A percentile compares a stretch with the other conserved stretches of the same genome.
phyloP scores from a whole-genome alignment of 2,113 vertebrate species.

The Nymphicus hollandicus region DNA sequence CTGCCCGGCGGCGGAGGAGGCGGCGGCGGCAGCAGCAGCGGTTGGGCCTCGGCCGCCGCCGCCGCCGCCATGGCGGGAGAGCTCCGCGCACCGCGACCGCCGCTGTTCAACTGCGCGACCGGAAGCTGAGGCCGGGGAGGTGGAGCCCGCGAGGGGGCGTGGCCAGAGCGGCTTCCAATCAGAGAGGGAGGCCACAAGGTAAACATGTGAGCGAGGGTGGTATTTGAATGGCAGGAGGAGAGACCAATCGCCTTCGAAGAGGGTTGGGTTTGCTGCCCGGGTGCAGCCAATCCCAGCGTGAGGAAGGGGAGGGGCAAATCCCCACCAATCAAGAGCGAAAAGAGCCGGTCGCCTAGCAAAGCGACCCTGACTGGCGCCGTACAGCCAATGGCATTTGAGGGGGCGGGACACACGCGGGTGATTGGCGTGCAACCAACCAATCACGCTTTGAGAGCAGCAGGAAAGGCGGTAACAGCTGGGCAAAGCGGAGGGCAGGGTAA shows the following conservation, averaged over 20 bases:
- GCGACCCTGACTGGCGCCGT: fast-evolving
- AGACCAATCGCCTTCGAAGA: fast-evolving
- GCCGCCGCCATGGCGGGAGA: constrained; percentile 56
- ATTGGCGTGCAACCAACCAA: not conserved
- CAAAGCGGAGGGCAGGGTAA: fast-evolving
- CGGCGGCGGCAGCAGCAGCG: constrained; percentile 76
- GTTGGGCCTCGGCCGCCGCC: constrained; percentile 77
- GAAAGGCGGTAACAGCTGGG: fast-evolving
- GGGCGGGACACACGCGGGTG: not conserved
- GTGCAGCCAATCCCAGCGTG: not conserved
- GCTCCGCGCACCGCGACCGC: not conserved
- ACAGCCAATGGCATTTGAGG: not conserved
- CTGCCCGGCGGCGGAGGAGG: constrained; percentile 77
- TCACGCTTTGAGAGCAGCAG: not conserved
- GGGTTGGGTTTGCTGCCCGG: fast-evolving
- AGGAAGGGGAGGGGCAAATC: too few relatives aligned
- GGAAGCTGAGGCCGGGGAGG: not conserved
- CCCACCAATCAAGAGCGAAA: not conserved
- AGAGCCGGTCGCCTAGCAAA: not conserved
- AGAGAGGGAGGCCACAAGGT: not conserved
- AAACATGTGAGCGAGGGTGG: too few relatives aligned
- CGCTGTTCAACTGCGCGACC: constrained; percentile 41
- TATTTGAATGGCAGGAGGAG: fast-evolving
- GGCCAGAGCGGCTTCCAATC: not conserved
- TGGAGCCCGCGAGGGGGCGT: not conserved